Percentiles rank a stretch among this genome's conserved stretches.
Conservation (phyloP, 2,797 vertebrate species). For the Pseudotriccus pelzelni region DNA sequence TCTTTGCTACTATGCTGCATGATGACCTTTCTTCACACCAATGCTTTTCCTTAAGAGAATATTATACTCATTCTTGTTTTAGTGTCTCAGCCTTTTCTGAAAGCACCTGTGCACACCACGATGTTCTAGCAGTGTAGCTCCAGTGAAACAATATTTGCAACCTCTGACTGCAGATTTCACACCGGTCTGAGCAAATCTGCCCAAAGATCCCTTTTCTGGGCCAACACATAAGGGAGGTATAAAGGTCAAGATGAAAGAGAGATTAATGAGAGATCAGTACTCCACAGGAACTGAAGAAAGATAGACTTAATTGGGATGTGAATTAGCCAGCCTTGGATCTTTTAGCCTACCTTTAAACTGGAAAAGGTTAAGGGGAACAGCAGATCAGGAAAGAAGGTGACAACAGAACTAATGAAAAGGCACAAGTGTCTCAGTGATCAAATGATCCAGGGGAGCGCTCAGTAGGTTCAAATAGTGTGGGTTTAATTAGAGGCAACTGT, state of each 20-base stretch:
- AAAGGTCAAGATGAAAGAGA: conserved; percentile 20
- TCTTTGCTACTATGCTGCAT: neutral
- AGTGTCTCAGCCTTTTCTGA: neutral
- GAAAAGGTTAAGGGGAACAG: conserved; percentile 27
- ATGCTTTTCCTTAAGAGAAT: neutral
- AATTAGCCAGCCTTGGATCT: neutral
- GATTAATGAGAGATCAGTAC: neutral
- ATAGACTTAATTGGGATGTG: neutral
- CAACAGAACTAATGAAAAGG: neutral
- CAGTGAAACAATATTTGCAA: neutral
- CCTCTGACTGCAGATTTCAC: neutral
- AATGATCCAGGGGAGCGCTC: neutral
- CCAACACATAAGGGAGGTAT: neutral
- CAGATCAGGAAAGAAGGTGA: neutral
- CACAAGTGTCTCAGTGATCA: neutral
- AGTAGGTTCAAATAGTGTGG: neutral
- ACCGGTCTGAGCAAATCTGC: neutral
- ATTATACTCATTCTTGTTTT: neutral
- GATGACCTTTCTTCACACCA: neutral
- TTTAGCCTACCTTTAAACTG: neutral
- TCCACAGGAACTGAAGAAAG: neutral
- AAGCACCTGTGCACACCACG: neutral
- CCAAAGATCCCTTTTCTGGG: neutral
- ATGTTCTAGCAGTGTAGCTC: neutral
- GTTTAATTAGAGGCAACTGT: neutral